Conservation (phyloP, 2,888 invertebrate genomes). For the Agrochola lychnidis region DNA sequence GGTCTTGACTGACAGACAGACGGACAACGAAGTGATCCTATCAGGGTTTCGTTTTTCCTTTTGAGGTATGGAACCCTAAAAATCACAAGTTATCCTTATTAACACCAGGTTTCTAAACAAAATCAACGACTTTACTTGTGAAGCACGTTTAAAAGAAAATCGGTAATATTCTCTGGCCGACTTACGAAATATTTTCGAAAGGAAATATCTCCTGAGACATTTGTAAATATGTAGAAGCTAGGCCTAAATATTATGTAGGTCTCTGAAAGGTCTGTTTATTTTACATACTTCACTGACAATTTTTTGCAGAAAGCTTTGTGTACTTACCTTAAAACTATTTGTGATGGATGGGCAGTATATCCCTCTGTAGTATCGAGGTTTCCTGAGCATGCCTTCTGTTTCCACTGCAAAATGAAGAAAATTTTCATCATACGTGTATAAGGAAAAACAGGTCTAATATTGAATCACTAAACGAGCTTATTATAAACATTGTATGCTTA, state of each 20-base stretch:
- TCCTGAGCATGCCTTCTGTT: conserved; percentile 91
- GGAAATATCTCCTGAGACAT: conserved; percentile 10
- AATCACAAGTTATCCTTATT: no score
- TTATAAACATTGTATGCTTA: no score
- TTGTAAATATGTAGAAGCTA: conserved; percentile 14
- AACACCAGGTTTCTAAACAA: background rate
- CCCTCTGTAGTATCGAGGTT: conserved; percentile 95
- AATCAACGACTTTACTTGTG: background rate
- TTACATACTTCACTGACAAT: background rate
- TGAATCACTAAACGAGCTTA: no score
- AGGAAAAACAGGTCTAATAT: no score
- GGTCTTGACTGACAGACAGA: no score
- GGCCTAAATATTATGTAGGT: conserved; percentile 3
- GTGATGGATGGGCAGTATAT: conserved; percentile 97
- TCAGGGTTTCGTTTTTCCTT: no score
- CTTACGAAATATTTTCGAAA: background rate
- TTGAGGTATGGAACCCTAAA: no score
- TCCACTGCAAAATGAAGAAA: conserved; percentile 62
- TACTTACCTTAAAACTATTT: conserved; percentile 94
- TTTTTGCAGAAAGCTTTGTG: background rate
- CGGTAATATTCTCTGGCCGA: background rate
- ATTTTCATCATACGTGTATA: background rate
- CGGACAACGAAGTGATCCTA: no score
- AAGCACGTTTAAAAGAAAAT: background rate
- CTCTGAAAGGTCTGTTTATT: background rate